A percentile compares a stretch with the other conserved stretches of the same genome.
Conservation (phyloP, 2,888 invertebrate species). For the Perdita meconis region DNA sequence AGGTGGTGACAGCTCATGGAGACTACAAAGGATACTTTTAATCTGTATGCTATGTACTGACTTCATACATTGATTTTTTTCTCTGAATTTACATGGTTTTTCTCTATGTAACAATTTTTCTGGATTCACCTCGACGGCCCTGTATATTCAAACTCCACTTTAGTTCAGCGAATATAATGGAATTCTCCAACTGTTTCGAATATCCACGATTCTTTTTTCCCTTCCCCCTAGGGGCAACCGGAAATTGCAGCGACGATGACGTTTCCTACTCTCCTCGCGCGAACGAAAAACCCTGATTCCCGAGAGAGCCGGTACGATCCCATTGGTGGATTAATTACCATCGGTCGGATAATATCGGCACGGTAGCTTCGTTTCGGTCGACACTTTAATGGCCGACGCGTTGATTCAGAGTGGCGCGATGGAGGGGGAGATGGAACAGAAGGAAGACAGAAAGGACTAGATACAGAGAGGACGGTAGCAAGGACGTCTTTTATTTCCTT, state of each 20-base stretch:
- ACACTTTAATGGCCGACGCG: slow-evolving; percentile 71
- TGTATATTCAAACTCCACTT: neutral
- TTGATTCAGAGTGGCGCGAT: slow-evolving; percentile 63
- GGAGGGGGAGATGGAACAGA: slow-evolving; percentile 22
- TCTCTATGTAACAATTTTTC: no score
- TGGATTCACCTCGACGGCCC: no score
- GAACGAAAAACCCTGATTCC: slow-evolving; percentile 17
- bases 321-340: slow-evolving; percentile 71
- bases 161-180: slow-evolving; percentile 1
- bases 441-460: slow-evolving; percentile 40
- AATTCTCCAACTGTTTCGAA: neutral
- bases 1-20: no score
- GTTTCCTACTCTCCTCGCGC: slow-evolving; percentile 49
- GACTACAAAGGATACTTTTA: no score
- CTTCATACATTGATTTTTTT: no score
- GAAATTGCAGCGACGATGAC: slow-evolving; percentile 23
- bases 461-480: slow-evolving; percentile 69
- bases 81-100: no score
- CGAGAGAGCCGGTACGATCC: slow-evolving; percentile 58
- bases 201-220: neutral
- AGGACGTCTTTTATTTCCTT: slow-evolving; percentile 68
- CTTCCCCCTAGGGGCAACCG: slow-evolving; percentile 1
- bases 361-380: slow-evolving; percentile 69
- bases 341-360: slow-evolving; percentile 71
- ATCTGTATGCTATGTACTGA: no score